phyloP scores from a whole-genome alignment of 1,140 invertebrate species.

The Yoshiicerus persimilis region DNA sequence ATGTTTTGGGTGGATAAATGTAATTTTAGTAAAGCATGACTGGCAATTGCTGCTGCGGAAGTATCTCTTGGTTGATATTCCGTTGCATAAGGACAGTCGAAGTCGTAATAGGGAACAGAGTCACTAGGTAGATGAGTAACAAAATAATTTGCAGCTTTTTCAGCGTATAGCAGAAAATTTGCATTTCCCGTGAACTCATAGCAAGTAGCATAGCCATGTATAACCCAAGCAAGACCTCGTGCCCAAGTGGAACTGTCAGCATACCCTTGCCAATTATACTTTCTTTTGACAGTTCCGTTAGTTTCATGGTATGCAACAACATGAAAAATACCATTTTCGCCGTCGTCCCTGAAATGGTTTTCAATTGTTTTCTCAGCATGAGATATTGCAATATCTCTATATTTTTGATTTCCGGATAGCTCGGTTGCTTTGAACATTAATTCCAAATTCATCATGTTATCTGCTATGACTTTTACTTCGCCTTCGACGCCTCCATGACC shows the following conservation, averaged over 20 bases:
- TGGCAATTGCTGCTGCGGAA: conserved; percentile 35
- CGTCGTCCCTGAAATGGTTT: conserved; percentile 36
- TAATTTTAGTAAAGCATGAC: conserved; percentile 28
- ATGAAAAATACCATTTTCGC: conserved; percentile 19
- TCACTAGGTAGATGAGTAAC: conserved; percentile 26
- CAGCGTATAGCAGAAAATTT: conserved; percentile 22
- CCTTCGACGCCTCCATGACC: not conserved
- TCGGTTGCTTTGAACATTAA: conserved; percentile 32
- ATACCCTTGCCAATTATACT: conserved; percentile 41
- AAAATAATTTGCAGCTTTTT: conserved; percentile 36
- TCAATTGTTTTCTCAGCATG: conserved; percentile 40
- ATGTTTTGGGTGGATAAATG: not conserved
- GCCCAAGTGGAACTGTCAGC: conserved; percentile 39
- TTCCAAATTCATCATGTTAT: conserved; percentile 49
- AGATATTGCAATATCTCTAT: conserved; percentile 28
- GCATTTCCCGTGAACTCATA: conserved; percentile 8
- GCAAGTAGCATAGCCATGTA: conserved; percentile 30
- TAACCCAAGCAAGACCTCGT: conserved; percentile 40
- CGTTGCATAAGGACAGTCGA: conserved; percentile 26
- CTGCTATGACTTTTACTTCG: conserved; percentile 44
- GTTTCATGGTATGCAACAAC: conserved; percentile 40
- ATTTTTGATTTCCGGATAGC: conserved; percentile 28
- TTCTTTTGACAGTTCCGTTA: conserved; percentile 29
- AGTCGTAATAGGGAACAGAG: conserved; percentile 43
- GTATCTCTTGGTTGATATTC: conserved; percentile 44